Base-by-base conservation (phyloP, 2,113 vertebrate genomes). In the Otolemur garnettii region DNA sequence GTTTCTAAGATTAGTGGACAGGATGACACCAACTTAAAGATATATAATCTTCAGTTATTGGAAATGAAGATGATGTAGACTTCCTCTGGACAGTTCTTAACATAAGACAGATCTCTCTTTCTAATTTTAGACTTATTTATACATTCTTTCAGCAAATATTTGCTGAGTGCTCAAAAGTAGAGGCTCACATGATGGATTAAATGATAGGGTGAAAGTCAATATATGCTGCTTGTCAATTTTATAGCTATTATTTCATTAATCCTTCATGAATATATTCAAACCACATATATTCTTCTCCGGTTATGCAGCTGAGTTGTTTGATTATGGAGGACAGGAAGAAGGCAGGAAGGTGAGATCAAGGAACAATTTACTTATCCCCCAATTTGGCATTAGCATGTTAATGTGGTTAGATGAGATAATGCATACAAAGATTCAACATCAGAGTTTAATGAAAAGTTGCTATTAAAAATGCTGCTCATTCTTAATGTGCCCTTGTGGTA, bases 231-330 rank as follows among this genome's bases (percentile, higher is more conserved):
- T 86, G 8, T 92, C 91, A 89, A 26, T 53, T 89, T 92, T 50
- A 69, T 28, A 80, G 59, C 30, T 83, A 66, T 91, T 91, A 59
- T 75, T 75, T 75, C 38, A 92, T 93, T 91, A 89, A 88, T 89
- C 45, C 35, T 78, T 81, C 74, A 82, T 93, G 79, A 95, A 81
- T 92, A 91, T 82, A 94, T 96, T 96, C 74, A 95, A 88, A 86
- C 88, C n/a, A 89, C 78, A 75, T 14, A 80, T 35, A 85, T 86
- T 89, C 79, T 57, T 86, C 24, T 88, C 55, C 30, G 77, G 19
- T 85, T 85, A 30, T 89, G 59, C 57, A 64, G 50, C 62, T 82
- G 68, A 96, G 59, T 5, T 89, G 12, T 90, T 92, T 87, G 89
- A 68, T 75, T 93, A 35, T 66, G 35, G 64, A 66, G 90, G 53